These are phyloP conservation scores for Diogma glabrata DNA, from an alignment of 2,888 invertebrate genomes.

Conservation along the genomic window DNA sequence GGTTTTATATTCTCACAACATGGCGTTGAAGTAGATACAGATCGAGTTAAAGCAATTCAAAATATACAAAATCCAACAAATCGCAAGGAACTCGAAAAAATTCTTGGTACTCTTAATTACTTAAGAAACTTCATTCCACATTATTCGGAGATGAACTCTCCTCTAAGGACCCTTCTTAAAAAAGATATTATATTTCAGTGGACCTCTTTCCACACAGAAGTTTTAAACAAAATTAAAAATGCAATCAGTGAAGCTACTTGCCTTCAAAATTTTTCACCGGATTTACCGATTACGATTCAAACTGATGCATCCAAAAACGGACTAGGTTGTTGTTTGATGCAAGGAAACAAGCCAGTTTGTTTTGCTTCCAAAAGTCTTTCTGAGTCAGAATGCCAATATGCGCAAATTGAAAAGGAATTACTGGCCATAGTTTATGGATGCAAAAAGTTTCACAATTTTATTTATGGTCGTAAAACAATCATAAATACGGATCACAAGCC, in stretches of 20 bases:
- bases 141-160: not conserved
- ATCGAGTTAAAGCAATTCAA: not conserved
- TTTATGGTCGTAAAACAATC: not conserved
- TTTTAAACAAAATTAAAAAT: too few species aligned
- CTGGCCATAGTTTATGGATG: not conserved
- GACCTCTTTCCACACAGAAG: too few species aligned
- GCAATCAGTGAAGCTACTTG: too few species aligned
- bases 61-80: not conserved
- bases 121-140: not conserved
- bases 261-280: not conserved
- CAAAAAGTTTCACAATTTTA: not conserved
- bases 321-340: not conserved
- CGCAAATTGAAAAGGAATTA: not conserved
- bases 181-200: too few species aligned
- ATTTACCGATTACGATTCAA: not conserved
- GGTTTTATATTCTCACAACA: not conserved
- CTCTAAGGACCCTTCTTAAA: not conserved
- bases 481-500: not conserved
- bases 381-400: not conserved
- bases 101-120: not conserved
- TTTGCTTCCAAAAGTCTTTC: not conserved
- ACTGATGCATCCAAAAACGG: not conserved
- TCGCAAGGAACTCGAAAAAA: not conserved
- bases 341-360: not conserved
- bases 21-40: not conserved